A percentile compares a stretch with the other conserved stretches of the same genome.
These are phyloP conservation scores for Crypturellus undulatus DNA, from an alignment of 2,113 vertebrate species.

Conservation along the genomic window DNA sequence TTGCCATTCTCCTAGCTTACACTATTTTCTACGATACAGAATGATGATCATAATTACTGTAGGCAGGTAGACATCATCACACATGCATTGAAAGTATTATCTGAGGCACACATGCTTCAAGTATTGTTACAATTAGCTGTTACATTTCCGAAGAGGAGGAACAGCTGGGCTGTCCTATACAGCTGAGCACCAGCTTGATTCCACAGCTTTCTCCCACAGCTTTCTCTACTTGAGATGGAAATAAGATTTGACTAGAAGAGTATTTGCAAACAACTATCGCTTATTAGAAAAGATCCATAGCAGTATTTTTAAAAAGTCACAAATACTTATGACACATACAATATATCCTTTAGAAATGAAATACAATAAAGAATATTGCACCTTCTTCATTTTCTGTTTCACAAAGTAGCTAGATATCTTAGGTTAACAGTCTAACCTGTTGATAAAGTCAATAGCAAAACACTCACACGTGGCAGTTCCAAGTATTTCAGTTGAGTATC, in stretches of 20 bases:
- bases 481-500: not conserved
- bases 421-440: not conserved
- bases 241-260: not conserved
- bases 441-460: not conserved
- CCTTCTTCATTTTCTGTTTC: not conserved
- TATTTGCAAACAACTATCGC: not conserved
- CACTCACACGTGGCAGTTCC: not conserved
- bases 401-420: not conserved
- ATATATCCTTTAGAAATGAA: not conserved
- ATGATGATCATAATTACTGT: not conserved
- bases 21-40: not conserved
- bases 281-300: not conserved
- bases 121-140: slow-evolving; percentile 32
- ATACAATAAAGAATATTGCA: not conserved
- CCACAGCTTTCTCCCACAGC: not conserved
- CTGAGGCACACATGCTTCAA: not conserved
- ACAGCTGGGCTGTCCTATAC: not conserved
- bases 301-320: not conserved
- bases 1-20: not conserved
- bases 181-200: not conserved
- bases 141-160: slow-evolving; percentile 14
- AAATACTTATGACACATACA: not conserved
- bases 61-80: not conserved
- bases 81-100: not conserved
- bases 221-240: not conserved